These are phyloP conservation scores for Eolophus roseicapilla DNA, from an alignment of 2,113 vertebrate genomes.

Conservation along the genomic window DNA sequence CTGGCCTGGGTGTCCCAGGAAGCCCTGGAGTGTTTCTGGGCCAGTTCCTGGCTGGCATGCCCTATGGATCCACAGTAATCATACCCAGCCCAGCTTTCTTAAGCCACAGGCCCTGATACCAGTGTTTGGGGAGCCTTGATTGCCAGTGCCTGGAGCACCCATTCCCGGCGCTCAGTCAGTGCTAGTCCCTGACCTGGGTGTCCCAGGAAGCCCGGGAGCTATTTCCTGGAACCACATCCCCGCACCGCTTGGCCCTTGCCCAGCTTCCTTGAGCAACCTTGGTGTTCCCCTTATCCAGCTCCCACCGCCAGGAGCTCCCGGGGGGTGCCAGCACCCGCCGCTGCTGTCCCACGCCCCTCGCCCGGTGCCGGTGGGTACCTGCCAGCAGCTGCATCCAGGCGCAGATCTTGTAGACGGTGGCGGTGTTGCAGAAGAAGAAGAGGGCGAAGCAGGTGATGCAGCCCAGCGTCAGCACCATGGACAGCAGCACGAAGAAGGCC, in stretches of 20 bases:
- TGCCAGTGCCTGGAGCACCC: neutral
- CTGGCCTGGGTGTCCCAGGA: neutral
- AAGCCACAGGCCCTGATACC: neutral
- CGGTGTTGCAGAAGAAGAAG: conserved; percentile 99
- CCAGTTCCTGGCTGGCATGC: neutral
- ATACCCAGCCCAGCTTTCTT: neutral
- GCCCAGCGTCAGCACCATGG: conserved; percentile 96
- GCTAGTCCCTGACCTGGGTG: neutral
- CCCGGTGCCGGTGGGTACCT: conserved; percentile 73
- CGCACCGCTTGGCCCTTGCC: neutral
- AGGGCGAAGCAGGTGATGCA: conserved; percentile 96
- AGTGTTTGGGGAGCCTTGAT: neutral
- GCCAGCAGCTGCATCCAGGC: conserved; percentile 98
- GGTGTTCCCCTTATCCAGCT: neutral
- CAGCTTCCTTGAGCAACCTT: neutral
- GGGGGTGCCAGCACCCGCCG: neutral
- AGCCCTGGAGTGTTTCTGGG: neutral
- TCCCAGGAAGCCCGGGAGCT: neutral
- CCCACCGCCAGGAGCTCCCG: neutral
- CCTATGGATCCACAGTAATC: neutral
- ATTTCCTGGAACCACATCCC: neutral
- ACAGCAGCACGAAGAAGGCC: conserved; percentile 93
- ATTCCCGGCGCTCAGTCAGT: neutral
- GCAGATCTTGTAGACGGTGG: conserved; percentile 98
- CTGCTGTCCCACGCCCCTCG: neutral